Base-by-base conservation (phyloP, 2,797 vertebrate species). In the Protosalanx chinensis region DNA sequence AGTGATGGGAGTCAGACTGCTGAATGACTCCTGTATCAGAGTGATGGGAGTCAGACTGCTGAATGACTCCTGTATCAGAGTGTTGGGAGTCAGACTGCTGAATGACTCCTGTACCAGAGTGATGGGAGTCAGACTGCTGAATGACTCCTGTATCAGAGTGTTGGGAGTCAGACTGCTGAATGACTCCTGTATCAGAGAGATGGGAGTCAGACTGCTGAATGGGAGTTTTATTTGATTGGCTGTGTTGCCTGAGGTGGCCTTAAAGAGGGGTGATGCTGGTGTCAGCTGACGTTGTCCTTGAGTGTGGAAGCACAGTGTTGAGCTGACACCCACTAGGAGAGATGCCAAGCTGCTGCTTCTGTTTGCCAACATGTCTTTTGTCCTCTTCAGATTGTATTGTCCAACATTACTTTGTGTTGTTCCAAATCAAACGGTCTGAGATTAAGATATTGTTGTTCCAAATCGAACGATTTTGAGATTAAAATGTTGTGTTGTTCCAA, bases 231-330 rank as follows among this genome's bases (percentile, higher is more conserved):
- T 3, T 63, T 51, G 57, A 62, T 66, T 64, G 64, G 53, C 62
- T 70, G 49, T 35, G 49, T 62, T 67, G 41, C 56, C 63, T 63
- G 20, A 64, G 32, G 56, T 64, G 73, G 75, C 77, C 72, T 82
- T 78, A 64, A 62, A 46, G 58, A n/a, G 68, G 71, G 71, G 67
- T 78, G 76, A 72, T 77, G 29, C 13, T 32, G 67, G 27, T 18
- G 51, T 64, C 64, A 35, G 4, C 33, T 35, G 33, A 35, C 6
- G 12, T 2, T 3, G 8, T 46, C 10, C 41, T 46, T 3, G 41
- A 8, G 8, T 46, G 10, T 13, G 10, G 10, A 3, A 46, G 41
- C 41, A 46, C 41, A 12, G 23, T 27, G 23, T 27, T 27, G 23
- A 27, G 23, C 23, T 27, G 23, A 27, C 23, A 27, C 23, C 23